Percentiles rank a stretch among this genome's conserved stretches.
These are phyloP conservation scores for Caradrina clavipalpis DNA, from an alignment of 2,888 invertebrate genomes.

Conservation along the genomic window DNA sequence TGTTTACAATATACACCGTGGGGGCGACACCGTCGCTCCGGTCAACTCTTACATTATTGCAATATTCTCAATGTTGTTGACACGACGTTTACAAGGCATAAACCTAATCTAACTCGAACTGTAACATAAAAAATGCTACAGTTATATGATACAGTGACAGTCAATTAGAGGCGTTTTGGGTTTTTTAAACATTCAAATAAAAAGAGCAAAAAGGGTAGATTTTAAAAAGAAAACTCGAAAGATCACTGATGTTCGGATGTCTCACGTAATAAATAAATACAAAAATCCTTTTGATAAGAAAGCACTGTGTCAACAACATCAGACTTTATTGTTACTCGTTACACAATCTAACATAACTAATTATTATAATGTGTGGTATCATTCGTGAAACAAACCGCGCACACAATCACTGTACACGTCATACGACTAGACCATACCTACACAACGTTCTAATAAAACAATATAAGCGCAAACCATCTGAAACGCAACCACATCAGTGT, in stretches of 20 bases:
- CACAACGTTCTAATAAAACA: constrained; percentile 56
- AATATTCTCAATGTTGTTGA: constrained; percentile 32
- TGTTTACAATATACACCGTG: constrained; percentile 67
- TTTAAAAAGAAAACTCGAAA: neutral
- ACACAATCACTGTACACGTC: constrained; percentile 66
- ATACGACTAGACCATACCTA: constrained; percentile 77
- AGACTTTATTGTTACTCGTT: constrained; percentile 38
- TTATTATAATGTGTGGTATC: constrained; percentile 57
- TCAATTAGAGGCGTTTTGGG: too few species aligned
- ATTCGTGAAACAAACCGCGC: constrained; percentile 59
- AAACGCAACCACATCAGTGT: constrained; percentile 13
- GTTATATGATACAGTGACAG: neutral
- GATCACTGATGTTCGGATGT: neutral
- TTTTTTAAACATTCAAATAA: too few species aligned
- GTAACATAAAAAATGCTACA: neutral
- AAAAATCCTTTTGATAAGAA: neutral
- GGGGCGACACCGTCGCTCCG: constrained; percentile 37
- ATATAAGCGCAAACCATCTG: constrained; percentile 56
- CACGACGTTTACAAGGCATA: neutral
- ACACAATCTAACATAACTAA: constrained; percentile 47
- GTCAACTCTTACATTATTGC: constrained; percentile 47
- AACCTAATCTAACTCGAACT: too few species aligned
- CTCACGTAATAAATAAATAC: neutral
- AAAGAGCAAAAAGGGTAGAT: neutral
- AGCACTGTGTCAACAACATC: constrained; percentile 32